Percentiles rank a stretch among this genome's conserved stretches.
These are phyloP conservation scores for Geococcyx californianus DNA, from an alignment of 2,113 vertebrate genomes.

Conservation along the genomic window DNA sequence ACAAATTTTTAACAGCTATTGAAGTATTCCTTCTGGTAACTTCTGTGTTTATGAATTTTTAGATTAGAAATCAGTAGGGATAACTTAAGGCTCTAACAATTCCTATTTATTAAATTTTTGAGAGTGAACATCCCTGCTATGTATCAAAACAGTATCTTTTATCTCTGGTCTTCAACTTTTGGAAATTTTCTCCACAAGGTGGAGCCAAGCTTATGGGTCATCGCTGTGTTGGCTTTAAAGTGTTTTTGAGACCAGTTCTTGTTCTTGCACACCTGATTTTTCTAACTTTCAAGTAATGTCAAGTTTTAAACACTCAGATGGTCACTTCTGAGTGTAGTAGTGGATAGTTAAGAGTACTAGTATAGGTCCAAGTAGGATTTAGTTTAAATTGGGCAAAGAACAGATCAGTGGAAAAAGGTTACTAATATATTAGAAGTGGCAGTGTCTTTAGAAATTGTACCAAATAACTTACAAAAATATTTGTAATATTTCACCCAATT, in stretches of 20 bases:
- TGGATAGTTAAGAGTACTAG: not conserved
- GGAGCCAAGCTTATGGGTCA: not conserved
- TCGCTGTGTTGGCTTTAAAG: not conserved
- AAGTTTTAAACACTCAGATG: not conserved
- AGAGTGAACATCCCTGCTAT: not conserved
- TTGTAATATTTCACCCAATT: not conserved
- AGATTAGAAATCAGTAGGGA: not conserved
- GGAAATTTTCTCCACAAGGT: not conserved
- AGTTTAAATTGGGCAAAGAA: not conserved
- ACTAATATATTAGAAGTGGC: not conserved
- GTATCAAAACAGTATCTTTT: not conserved
- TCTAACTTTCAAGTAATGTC: not conserved
- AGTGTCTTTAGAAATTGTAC: not conserved
- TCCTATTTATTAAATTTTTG: not conserved
- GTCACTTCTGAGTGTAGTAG: not conserved
- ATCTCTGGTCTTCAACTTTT: not conserved
- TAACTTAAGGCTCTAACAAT: not conserved
- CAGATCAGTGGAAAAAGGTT: not conserved
- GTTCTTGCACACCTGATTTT: not conserved
- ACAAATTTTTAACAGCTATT: not conserved
- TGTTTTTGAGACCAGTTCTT: not conserved
- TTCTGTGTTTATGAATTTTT: not conserved
- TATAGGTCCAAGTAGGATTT: not conserved
- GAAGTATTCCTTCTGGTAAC: not conserved
- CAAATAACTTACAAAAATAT: not conserved